A percentile compares a stretch with the other conserved stretches of the same genome.
phyloP scores from a whole-genome alignment of 2,797 vertebrate genomes.

The Halcyon leucocephala region DNA sequence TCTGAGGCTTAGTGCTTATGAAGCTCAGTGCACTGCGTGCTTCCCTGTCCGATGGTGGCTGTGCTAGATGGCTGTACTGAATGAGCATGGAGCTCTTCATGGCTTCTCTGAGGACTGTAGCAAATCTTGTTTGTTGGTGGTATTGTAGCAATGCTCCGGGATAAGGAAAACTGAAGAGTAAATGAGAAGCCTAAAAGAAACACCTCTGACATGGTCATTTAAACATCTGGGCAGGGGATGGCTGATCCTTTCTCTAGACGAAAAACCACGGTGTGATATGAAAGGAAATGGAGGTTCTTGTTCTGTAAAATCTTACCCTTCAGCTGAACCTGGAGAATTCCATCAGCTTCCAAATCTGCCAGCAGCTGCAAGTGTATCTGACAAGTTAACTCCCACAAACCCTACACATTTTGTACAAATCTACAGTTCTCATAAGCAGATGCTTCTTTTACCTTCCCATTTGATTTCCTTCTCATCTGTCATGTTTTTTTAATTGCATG shows the following conservation, averaged over 20 bases:
- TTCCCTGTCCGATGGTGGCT: not conserved
- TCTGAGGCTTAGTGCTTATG: not conserved
- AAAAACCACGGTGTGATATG: not conserved
- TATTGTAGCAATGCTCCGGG: not conserved
- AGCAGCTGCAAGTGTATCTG: constrained; percentile 24
- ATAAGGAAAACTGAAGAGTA: not conserved
- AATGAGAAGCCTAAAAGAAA: not conserved
- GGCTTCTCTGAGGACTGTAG: not conserved
- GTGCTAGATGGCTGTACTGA: not conserved
- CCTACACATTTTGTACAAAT: constrained; percentile 11
- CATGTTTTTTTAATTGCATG: not conserved
- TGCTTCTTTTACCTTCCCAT: not conserved
- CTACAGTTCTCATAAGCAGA: constrained; percentile 1
- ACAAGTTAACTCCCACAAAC: constrained; percentile 41
- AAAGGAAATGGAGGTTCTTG: not conserved
- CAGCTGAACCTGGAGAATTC: constrained; percentile 19
- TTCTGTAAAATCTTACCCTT: constrained; percentile 15
- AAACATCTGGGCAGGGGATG: not conserved
- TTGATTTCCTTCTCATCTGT: constrained; percentile 15
- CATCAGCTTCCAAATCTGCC: constrained; percentile 25
- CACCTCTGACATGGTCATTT: not conserved
- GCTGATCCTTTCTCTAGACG: not conserved
- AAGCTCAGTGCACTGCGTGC: not conserved
- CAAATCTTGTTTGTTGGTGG: not conserved
- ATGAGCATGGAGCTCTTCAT: not conserved